phyloP scores from a whole-genome alignment of 2,797 vertebrate genomes.

The Pteronotus mesoamericanus region DNA sequence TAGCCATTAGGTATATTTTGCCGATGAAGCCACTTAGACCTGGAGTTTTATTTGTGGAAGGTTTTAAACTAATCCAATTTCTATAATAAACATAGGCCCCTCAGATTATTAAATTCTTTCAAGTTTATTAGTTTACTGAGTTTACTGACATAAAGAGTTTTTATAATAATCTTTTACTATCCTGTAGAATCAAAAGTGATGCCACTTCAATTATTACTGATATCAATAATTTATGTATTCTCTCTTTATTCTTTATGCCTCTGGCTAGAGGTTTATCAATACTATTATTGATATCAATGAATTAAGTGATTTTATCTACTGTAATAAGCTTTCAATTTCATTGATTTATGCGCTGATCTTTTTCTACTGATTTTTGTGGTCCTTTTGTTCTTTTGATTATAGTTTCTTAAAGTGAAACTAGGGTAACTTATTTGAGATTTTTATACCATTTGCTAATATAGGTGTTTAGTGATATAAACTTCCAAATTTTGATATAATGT shows the following conservation, averaged over 20 bases:
- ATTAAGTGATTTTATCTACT: background rate
- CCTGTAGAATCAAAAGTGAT: background rate
- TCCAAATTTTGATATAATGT: background rate
- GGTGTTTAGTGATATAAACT: background rate
- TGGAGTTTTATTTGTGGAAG: background rate
- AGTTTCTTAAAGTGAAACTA: background rate
- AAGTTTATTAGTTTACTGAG: background rate
- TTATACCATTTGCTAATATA: background rate
- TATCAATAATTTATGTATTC: background rate
- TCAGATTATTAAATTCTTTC: background rate
- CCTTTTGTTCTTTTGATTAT: background rate
- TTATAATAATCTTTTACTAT: background rate
- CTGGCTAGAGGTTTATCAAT: background rate
- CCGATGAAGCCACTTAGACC: background rate
- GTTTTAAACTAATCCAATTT: slow-evolving; percentile 30
- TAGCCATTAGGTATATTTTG: background rate
- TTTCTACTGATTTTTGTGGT: background rate
- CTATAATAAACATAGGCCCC: background rate
- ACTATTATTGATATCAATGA: background rate
- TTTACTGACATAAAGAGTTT: background rate
- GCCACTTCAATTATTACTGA: background rate
- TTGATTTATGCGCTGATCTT: background rate
- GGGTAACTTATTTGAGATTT: background rate
- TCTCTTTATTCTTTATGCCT: background rate
- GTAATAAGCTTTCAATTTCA: background rate